phyloP scores from a whole-genome alignment of 2,888 invertebrate species.

The Diploptera punctata region DNA sequence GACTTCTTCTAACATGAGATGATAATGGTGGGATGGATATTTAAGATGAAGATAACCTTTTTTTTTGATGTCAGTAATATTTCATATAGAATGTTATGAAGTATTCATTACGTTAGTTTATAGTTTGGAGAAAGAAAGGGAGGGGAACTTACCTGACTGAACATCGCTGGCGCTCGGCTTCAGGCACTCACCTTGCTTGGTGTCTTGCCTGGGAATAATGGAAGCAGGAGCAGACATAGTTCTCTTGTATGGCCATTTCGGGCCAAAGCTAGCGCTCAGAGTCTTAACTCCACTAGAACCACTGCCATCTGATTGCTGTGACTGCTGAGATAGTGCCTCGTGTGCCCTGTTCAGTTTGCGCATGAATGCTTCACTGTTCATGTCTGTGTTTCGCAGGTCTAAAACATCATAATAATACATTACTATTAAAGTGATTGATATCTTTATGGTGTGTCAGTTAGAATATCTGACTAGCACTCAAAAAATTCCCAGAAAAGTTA shows the following conservation, averaged over 20 bases:
- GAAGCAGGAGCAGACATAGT: constrained; percentile 93
- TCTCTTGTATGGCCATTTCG: constrained; percentile 94
- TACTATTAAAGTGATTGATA: no score
- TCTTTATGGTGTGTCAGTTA: no score
- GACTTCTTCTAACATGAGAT: no score
- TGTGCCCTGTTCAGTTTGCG: constrained; percentile 88
- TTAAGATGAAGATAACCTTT: no score
- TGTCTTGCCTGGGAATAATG: constrained; percentile 76
- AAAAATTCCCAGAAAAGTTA: no score
- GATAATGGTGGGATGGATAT: no score
- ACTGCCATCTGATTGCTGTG: constrained; percentile 67
- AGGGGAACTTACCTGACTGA: background rate
- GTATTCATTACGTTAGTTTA: no score
- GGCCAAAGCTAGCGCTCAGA: constrained; percentile 85
- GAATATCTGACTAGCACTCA: no score
- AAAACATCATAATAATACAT: no score
- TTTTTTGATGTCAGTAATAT: no score
- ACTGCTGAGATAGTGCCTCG: constrained; percentile 73
- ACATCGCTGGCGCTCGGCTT: constrained; percentile 8
- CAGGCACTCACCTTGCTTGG: constrained; percentile 65
- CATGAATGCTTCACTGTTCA: constrained; percentile 83
- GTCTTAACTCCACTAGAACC: constrained; percentile 71
- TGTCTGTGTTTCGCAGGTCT: constrained; percentile 90
- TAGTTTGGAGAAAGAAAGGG: no score
- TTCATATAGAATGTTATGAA: no score